A percentile compares a stretch with the other conserved stretches of the same genome.
Evolutionary conservation across 2,797 vertebrate genomes (phyloP).

Genomic region (Phrynocephalus forsythii): DNA sequence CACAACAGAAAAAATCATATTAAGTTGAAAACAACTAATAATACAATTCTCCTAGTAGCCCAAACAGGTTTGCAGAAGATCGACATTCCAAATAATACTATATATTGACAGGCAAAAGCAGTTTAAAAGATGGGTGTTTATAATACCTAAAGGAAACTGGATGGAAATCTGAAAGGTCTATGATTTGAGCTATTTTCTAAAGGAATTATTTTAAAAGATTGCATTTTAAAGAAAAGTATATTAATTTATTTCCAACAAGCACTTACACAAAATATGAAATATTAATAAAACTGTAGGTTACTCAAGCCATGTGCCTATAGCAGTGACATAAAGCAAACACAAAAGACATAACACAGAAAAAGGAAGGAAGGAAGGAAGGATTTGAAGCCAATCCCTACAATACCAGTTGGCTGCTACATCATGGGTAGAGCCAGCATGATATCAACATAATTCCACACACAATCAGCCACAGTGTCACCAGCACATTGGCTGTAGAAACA

Average conservation of each 20-base stretch:
- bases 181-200: background rate
- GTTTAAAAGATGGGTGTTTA: background rate
- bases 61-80: background rate
- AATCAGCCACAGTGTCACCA: background rate
- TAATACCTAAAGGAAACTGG: background rate
- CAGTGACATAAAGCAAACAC: background rate
- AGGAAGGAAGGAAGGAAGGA: background rate
- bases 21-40: background rate
- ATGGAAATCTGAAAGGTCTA: background rate
- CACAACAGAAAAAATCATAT: too few relatives aligned
- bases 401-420: background rate
- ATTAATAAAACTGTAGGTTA: background rate
- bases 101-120: background rate
- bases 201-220: background rate
- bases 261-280: background rate
- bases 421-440: background rate
- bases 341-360: background rate
- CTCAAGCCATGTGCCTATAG: background rate
- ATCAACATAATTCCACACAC: background rate
- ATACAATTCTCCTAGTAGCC: background rate
- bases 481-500: background rate
- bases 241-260: background rate
- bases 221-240: background rate
- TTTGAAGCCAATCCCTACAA: background rate
- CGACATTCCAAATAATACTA: background rate